Evolutionary conservation across 2,797 vertebrate genomes (phyloP).

Genomic region (Acrocephalus scirpaceus): DNA sequence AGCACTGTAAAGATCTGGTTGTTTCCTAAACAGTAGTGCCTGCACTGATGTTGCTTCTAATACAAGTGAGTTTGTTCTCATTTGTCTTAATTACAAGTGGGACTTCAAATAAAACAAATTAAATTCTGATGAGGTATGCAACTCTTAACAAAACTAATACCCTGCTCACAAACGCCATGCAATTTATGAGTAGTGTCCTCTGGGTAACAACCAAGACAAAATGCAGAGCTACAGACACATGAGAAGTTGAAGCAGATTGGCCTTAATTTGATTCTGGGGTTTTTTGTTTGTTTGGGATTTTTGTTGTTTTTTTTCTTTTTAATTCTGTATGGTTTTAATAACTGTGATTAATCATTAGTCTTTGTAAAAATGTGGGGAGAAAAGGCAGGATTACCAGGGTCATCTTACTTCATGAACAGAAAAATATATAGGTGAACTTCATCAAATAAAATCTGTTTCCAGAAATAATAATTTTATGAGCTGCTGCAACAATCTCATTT

Average conservation of each 20-base stretch:
- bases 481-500: background rate
- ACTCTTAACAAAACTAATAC: background rate
- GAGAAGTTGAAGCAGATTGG: background rate
- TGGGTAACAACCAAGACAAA: background rate
- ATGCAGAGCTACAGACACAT: background rate
- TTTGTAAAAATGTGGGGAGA: background rate
- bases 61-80: background rate
- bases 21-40: background rate
- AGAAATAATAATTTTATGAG: background rate
- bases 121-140: background rate
- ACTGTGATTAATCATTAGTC: background rate
- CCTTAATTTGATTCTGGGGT: background rate
- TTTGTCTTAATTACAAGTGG: background rate
- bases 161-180: background rate
- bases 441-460: background rate
- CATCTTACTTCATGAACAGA: background rate
- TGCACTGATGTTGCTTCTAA: background rate
- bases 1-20: background rate
- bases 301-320: background rate
- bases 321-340: background rate
- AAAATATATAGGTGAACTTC: background rate
- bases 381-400: background rate
- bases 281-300: background rate
- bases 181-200: background rate
- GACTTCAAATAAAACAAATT: slow-evolving; percentile 3